These are phyloP conservation scores for Aplysina aerophoba DNA, from an alignment of 37 sponge, comb jelly and placozoan genomes.

Conservation along the genomic window DNA sequence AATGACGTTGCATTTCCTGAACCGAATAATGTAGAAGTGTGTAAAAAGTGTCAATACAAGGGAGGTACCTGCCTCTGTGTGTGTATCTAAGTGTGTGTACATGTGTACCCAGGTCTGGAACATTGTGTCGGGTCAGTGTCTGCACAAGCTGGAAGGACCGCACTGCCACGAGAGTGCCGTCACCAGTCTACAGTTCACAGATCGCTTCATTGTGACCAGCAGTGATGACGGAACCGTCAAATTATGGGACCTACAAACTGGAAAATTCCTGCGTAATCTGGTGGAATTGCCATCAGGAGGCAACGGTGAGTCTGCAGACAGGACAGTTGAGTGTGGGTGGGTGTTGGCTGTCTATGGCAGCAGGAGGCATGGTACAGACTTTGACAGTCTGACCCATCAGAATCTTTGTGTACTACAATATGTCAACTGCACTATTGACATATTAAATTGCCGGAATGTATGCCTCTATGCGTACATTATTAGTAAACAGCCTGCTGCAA, in stretches of 20 bases:
- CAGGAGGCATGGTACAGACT: too few relatives aligned
- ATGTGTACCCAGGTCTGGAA: constrained; percentile 84
- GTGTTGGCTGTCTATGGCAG: too few relatives aligned
- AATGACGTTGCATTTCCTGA: too few relatives aligned
- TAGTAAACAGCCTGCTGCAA: too few relatives aligned
- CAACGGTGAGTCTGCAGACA: constrained; percentile 68
- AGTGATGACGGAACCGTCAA: constrained; percentile 99
- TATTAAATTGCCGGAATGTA: too few relatives aligned
- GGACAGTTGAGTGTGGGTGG: too few relatives aligned
- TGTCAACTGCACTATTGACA: too few relatives aligned
- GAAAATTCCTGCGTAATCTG: constrained; percentile 93
- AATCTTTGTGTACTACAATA: too few relatives aligned
- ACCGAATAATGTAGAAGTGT: too few relatives aligned
- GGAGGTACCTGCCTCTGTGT: neutral
- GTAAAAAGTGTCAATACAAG: too few relatives aligned
- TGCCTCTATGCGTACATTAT: too few relatives aligned
- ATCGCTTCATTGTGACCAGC: constrained; percentile 95
- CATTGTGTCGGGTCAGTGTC: constrained; percentile 87
- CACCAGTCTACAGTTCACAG: constrained; percentile 95
- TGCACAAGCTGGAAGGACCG: constrained; percentile 92
- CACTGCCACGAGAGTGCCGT: constrained; percentile 97
- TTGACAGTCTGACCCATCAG: too few relatives aligned
- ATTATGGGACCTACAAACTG: constrained; percentile 97
- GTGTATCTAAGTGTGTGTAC: neutral
- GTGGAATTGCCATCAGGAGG: constrained; percentile 89